Base-by-base conservation (phyloP, 2,113 vertebrate species). In the Fregata magnificens region DNA sequence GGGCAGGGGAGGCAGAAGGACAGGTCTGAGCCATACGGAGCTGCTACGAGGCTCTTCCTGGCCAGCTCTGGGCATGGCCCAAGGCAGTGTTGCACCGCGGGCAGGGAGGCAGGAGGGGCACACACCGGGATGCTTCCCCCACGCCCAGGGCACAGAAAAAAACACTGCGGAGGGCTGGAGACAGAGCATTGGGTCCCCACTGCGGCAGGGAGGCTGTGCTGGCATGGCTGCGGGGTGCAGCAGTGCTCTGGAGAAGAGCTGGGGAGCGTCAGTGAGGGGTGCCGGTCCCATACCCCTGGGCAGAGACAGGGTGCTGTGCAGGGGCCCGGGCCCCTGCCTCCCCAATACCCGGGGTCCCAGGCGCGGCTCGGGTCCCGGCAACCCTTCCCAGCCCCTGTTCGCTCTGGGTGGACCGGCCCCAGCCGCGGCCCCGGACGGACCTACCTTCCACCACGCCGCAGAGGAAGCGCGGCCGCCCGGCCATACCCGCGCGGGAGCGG, bases 361-460 rank as follows among this genome's bases (percentile, higher is more conserved):
- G 26, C 19, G 14, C 20, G 14, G 38, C 36, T 40, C 15, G 21
- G 65, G 7, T 42, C n/a, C 36, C 49, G 29, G 52, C 5, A 10
- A 26, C 79, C 78, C 25, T 38, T 77, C 89, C 72, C 15, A 21
- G 40, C 3, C 73, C 63, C 79, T 7, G 1, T 4, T 71, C 47
- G 28, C 44, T 22, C 26, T 3, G 11, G 16, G 16, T 6, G 47
- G 19, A 11, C 71, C 18, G 50, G 66, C 24, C 65, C 50, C 80
- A 7, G 70, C 53, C 76, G 47, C 70, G n/a, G 80, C 71, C 26
- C 31, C 52, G 50, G 56, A 6, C 32, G 53, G 53, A 76, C 98
- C 97, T 98, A 99, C 99, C 98, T 98, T 99, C 99, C 97, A 99
- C 98, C 92, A 99, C 98, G 74, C 99, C 98, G 85, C 99, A 99